Evolutionary conservation across 2,888 invertebrate genomes (phyloP).

Genomic region (Acleris emargana): DNA sequence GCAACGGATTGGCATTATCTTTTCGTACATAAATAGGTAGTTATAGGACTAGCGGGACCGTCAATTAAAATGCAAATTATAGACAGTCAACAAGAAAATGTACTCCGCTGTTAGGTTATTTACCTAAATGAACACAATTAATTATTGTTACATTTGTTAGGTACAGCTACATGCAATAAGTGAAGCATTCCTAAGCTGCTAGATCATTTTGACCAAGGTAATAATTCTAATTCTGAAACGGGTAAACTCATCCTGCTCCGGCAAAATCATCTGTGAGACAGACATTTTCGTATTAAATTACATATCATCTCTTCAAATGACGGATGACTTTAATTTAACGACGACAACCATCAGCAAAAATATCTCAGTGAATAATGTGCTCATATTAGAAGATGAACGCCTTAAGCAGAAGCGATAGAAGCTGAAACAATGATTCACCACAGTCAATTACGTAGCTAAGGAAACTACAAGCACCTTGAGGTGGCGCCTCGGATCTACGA

Average conservation of each 20-base stretch:
- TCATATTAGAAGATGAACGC: constrained; percentile 51
- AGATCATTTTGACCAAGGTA: constrained; percentile 4
- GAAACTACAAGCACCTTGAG: constrained; percentile 45
- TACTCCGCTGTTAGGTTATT: too few species aligned
- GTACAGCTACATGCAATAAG: neutral
- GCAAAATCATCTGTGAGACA: constrained; percentile 15
- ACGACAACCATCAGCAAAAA: constrained; percentile 35
- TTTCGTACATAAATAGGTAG: too few species aligned
- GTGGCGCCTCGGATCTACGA: constrained; percentile 34
- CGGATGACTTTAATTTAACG: constrained; percentile 32
- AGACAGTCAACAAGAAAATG: too few species aligned
- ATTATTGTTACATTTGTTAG: neutral
- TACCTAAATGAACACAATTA: too few species aligned
- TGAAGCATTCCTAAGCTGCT: constrained; percentile 13
- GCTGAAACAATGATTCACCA: constrained; percentile 75
- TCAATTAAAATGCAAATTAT: too few species aligned
- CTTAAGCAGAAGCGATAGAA: constrained; percentile 70
- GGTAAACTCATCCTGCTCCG: constrained; percentile 13
- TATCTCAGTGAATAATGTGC: constrained; percentile 41
- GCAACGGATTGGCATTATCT: too few species aligned
- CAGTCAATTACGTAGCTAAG: constrained; percentile 63
- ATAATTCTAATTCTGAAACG: constrained; percentile 16
- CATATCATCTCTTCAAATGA: constrained; percentile 36
- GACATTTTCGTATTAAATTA: constrained; percentile 35
- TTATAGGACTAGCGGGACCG: too few species aligned